These are phyloP conservation scores for Hydropotes inermis DNA, from an alignment of 2,113 vertebrate species.

Conservation along the genomic window DNA sequence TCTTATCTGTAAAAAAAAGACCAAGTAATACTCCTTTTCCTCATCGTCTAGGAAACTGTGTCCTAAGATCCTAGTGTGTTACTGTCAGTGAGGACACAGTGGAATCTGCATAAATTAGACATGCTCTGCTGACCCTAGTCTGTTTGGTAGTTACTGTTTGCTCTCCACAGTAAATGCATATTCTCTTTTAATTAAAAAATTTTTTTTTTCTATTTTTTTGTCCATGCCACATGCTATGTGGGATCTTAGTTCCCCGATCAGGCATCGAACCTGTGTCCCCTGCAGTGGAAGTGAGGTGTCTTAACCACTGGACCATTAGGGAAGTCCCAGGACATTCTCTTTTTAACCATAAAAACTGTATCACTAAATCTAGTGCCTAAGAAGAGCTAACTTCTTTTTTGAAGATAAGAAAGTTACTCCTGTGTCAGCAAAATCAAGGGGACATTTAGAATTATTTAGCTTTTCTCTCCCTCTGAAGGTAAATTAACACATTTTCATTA, in stretches of 20 bases:
- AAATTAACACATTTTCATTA: constrained; percentile 3
- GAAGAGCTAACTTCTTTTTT: background rate
- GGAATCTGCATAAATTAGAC: background rate
- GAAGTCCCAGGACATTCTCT: background rate
- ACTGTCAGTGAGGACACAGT: background rate
- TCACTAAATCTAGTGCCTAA: background rate
- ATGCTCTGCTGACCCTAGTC: background rate
- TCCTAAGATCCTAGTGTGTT: background rate
- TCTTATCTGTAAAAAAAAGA: background rate
- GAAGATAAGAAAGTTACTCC: background rate
- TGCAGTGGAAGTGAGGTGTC: background rate
- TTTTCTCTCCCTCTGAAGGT: background rate
- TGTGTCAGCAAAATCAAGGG: background rate
- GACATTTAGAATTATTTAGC: background rate
- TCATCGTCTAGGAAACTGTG: background rate
- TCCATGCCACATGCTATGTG: background rate
- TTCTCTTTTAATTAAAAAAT: background rate
- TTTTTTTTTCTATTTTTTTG: background rate
- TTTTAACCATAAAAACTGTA: background rate
- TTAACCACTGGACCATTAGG: background rate
- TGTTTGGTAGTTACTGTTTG: background rate
- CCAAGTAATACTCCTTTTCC: background rate
- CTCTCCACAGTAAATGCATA: background rate
- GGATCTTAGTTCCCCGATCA: background rate
- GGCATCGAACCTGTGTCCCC: background rate